Percentiles rank a stretch among this genome's conserved stretches.
Evolutionary conservation across 2,888 invertebrate genomes (phyloP).

Genomic region (Odontomyia ornata): DNA sequence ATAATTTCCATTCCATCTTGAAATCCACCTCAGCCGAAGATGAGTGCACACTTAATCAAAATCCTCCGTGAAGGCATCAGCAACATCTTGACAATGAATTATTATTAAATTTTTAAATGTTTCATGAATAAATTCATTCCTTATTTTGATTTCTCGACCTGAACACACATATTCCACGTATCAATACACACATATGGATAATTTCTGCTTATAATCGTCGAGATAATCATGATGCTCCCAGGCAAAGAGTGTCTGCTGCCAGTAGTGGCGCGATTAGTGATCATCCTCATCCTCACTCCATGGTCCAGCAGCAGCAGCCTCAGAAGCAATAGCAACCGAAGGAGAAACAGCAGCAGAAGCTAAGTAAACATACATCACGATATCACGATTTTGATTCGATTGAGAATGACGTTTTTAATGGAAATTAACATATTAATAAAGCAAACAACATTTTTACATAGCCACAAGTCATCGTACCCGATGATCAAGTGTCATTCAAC

Average conservation of each 20-base stretch:
- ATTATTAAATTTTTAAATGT: conserved; percentile 41
- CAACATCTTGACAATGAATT: conserved; percentile 47
- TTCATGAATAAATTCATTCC: conserved; percentile 46
- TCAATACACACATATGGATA: not conserved
- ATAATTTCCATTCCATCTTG: not conserved
- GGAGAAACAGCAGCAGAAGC: not conserved
- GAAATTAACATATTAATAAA: conserved; percentile 47
- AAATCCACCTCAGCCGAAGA: conserved; percentile 3
- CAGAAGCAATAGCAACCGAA: not conserved
- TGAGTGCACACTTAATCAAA: conserved; percentile 41
- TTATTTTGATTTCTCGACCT: conserved; percentile 27
- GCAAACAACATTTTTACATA: conserved; percentile 40
- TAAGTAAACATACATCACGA: conserved; percentile 39
- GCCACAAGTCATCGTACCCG: conserved; percentile 45
- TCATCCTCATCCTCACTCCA: not conserved
- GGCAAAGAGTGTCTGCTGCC: conserved; percentile 7
- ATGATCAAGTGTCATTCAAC: conserved; percentile 43
- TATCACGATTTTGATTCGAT: conserved; percentile 38
- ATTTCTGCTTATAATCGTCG: conserved; percentile 22
- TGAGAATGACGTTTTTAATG: conserved; percentile 46
- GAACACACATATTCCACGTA: not conserved
- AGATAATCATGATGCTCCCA: conserved; percentile 31
- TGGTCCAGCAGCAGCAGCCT: not conserved
- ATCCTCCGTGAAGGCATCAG: conserved; percentile 15
- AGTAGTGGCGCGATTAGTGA: conserved; percentile 7